These are phyloP conservation scores for Hypanus sabinus DNA, from an alignment of 2,113 vertebrate species.

Conservation along the genomic window DNA sequence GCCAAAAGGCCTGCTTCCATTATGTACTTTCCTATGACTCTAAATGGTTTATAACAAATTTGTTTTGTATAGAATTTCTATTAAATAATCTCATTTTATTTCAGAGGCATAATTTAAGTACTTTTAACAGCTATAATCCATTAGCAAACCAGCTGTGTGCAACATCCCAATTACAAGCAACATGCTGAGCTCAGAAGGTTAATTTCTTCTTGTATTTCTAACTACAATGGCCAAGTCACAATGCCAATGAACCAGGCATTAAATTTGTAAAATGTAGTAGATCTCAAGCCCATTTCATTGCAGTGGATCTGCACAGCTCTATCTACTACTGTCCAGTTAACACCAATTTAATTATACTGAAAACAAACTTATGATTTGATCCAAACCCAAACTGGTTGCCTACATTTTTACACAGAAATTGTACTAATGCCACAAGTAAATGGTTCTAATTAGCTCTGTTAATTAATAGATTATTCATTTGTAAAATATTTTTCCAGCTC, in stretches of 20 bases:
- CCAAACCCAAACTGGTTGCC: background rate
- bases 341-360: background rate
- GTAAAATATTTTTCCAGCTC: conserved; percentile 33
- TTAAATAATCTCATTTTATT: background rate
- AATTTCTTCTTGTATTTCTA: background rate
- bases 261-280: background rate
- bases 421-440: background rate
- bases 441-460: background rate
- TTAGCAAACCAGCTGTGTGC: background rate
- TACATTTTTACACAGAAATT: background rate
- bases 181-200: background rate
- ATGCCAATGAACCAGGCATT: background rate
- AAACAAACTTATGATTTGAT: background rate
- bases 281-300: background rate
- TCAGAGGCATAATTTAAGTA: too few species aligned
- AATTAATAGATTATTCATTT: background rate
- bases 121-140: background rate
- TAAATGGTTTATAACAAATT: background rate
- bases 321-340: background rate
- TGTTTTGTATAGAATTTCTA: background rate
- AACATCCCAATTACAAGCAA: background rate
- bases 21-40: too few species aligned
- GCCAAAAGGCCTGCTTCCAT: too few species aligned
- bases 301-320: background rate
- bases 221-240: background rate